Evolutionary conservation across 2,797 vertebrate species (phyloP).

Genomic region (Ispidina lecontei): DNA sequence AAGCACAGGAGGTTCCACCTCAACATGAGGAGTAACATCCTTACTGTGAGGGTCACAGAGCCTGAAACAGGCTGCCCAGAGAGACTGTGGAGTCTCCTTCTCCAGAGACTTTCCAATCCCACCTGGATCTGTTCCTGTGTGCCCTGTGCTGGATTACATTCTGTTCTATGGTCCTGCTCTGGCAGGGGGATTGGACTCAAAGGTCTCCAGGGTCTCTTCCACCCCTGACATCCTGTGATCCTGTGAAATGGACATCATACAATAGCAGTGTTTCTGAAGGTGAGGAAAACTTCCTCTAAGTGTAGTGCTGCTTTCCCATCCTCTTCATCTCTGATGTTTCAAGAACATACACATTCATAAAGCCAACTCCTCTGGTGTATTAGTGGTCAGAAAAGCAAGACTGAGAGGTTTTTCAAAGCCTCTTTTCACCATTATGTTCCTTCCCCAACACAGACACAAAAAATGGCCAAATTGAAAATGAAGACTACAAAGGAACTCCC

Average conservation of each 20-base stretch:
- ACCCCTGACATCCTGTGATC: too few relatives aligned
- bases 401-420: slow-evolving; percentile 1
- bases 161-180: too few relatives aligned
- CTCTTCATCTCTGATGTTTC: neutral
- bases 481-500: neutral
- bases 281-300: neutral
- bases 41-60: too few relatives aligned
- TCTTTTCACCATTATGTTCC: slow-evolving; percentile 30
- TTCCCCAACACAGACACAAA: neutral
- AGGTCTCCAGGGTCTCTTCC: too few relatives aligned
- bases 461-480: slow-evolving; percentile 20
- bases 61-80: too few relatives aligned
- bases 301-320: neutral
- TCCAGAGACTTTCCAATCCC: too few relatives aligned
- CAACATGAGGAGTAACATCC: too few relatives aligned
- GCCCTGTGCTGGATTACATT: too few relatives aligned
- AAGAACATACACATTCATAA: neutral
- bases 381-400: slow-evolving; percentile 20
- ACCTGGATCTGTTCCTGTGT: too few relatives aligned
- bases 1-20: too few relatives aligned
- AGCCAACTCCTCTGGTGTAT: neutral
- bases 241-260: neutral
- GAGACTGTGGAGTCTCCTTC: too few relatives aligned
- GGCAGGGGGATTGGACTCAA: too few relatives aligned
- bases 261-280: neutral